Percentiles rank a stretch among this genome's conserved stretches.
These are phyloP conservation scores for Sycobia sp. DNA, from an alignment of 1,140 invertebrate species.

Conservation along the genomic window DNA sequence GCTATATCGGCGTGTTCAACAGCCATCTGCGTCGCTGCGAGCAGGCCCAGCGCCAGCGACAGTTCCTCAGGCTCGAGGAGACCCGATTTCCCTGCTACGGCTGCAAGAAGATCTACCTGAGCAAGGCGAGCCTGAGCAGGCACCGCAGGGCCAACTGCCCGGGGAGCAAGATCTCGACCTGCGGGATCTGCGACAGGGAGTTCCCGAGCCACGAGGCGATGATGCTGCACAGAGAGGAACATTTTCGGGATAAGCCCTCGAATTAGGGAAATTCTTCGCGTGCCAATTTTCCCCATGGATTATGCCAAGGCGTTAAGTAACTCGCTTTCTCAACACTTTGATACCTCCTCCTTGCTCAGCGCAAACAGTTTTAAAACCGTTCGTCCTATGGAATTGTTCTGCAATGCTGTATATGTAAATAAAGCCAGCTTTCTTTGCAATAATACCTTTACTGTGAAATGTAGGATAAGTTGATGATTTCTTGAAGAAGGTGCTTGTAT, in stretches of 20 bases:
- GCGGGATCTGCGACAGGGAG: constrained; percentile 27
- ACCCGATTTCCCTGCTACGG: constrained; percentile 25
- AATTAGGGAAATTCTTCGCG: background rate
- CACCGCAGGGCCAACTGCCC: constrained; percentile 46
- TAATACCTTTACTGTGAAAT: too few species aligned
- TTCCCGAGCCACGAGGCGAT: constrained; percentile 14
- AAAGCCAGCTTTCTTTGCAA: too few species aligned
- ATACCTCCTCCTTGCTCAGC: too few species aligned
- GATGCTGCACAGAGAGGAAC: constrained; percentile 29
- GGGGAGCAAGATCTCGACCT: constrained; percentile 6
- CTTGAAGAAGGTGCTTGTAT: too few species aligned
- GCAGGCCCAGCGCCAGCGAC: background rate
- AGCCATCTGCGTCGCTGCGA: background rate
- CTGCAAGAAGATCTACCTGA: constrained; percentile 51
- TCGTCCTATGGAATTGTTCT: too few species aligned
- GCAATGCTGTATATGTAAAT: too few species aligned
- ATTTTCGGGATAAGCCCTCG: constrained; percentile 28
- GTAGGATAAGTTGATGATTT: too few species aligned
- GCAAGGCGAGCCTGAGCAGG: constrained; percentile 46
- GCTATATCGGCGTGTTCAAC: background rate
- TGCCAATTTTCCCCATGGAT: background rate
- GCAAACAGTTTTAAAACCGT: too few species aligned
- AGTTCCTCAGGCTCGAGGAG: background rate
- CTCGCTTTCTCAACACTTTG: too few species aligned
- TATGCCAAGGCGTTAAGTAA: background rate